Conservation (phyloP, 2,113 vertebrate genomes). For the Mastomys coucha region DNA sequence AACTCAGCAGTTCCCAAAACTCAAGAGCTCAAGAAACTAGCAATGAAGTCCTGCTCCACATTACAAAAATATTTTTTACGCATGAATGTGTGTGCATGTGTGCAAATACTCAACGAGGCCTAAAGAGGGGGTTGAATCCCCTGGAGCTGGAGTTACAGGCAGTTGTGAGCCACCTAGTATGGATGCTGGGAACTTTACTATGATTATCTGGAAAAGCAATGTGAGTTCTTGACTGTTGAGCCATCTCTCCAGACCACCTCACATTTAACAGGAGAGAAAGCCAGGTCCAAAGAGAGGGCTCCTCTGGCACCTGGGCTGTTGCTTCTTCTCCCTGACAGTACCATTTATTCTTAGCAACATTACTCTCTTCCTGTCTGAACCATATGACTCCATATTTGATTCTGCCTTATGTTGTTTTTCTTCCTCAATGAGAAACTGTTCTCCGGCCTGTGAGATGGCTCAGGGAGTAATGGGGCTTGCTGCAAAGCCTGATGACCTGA, state of each 20-base stretch:
- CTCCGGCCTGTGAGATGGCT: background rate
- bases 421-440: constrained; percentile 22
- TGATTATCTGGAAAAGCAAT: background rate
- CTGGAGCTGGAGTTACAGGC: background rate
- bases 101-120: background rate
- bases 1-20: constrained; percentile 47
- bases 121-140: background rate
- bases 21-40: background rate
- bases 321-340: background rate
- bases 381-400: background rate
- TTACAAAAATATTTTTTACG: background rate
- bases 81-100: background rate
- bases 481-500: too few species aligned
- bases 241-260: background rate
- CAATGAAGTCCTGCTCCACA: background rate
- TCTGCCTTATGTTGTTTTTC: background rate
- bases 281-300: background rate
- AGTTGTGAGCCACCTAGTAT: background rate
- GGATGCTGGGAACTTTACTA: background rate
- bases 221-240: background rate
- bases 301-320: background rate
- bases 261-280: background rate
- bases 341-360: background rate
- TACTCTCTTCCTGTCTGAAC: constrained; percentile 1
- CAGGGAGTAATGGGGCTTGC: background rate